phyloP scores from a whole-genome alignment of 2,797 vertebrate genomes.

The Fundulus diaphanus region DNA sequence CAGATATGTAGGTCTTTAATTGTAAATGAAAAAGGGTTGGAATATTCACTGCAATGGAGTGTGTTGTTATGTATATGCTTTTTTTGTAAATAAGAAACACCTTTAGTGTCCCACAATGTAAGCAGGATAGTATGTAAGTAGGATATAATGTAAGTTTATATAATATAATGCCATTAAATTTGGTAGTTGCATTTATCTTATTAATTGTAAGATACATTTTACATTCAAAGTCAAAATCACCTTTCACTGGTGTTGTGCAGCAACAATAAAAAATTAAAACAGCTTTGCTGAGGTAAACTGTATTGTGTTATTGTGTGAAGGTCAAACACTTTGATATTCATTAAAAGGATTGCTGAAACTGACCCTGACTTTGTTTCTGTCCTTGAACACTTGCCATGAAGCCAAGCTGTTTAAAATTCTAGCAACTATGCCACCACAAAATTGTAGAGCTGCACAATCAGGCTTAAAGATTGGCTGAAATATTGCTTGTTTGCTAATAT shows the following conservation, averaged over 20 bases:
- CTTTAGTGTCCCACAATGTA: no score
- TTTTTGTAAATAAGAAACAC: no score
- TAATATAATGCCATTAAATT: no score
- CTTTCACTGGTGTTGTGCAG: neutral
- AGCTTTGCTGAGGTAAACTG: neutral
- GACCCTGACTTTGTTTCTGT: neutral
- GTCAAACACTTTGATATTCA: neutral
- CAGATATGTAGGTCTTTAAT: no score
- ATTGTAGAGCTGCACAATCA: neutral
- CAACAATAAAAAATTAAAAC: neutral
- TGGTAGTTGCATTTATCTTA: neutral
- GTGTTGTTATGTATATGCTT: no score
- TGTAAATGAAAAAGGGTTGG: no score
- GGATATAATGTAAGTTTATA: no score
- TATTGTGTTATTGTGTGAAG: neutral
- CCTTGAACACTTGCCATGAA: neutral
- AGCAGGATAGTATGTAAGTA: no score
- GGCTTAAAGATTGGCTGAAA: neutral
- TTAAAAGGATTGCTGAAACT: conserved; percentile 1
- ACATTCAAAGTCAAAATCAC: neutral
- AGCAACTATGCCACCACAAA: neutral
- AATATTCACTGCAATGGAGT: no score
- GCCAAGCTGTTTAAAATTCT: neutral
- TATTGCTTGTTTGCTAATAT: neutral
- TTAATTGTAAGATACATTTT: neutral